Base-by-base conservation (phyloP, 2,888 invertebrate genomes). In the Autographa gamma region DNA sequence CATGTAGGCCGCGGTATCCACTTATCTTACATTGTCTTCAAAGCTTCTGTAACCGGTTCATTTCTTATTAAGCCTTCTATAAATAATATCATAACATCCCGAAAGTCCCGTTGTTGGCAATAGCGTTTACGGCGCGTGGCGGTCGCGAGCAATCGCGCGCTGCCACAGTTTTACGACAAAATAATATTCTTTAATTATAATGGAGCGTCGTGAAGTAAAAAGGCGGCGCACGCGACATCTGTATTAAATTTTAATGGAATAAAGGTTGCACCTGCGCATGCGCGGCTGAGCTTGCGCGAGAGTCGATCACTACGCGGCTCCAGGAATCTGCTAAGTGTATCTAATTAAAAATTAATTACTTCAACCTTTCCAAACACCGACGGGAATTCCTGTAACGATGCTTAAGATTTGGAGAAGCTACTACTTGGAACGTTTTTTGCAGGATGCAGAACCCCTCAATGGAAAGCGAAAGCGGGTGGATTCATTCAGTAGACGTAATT, bases 101-200 rank as follows among this genome's bases (percentile, higher is more conserved):
- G 48, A 84, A 88, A 89, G 88, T 93, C 85, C 94, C 93, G 94
- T 93, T 93, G 83, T 71, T 73, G 83, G 75, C 81, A 81, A 86
- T 87, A 85, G 83, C 82, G 82, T 80, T 80, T 81, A 81, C 74
- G 92, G 90, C 94, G 91, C 93, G 94, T 93, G 93, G 88, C 92
- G 78, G 85, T 83, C 86, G 87, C 86, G 84, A 87, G 88, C 85
- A 82, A 84, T 81, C 85, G 85, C 85, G 81, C 86, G 75, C 81
- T 79, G 76, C 85, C 86, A 85, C 90, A 86, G 83, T 91, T 94
- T 95, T 94, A 95, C 93, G 93, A 92, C 92, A 93, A 93, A 94
- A 94, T 95, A 93, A 94, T 94, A 93, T 92, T 92, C 92, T 92
- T 94, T 94, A 94, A 95, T 95, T 94, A 93, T 93, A 94, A 93